phyloP scores from a whole-genome alignment of 1,140 invertebrate genomes.

The Medauroidea extradentata region DNA sequence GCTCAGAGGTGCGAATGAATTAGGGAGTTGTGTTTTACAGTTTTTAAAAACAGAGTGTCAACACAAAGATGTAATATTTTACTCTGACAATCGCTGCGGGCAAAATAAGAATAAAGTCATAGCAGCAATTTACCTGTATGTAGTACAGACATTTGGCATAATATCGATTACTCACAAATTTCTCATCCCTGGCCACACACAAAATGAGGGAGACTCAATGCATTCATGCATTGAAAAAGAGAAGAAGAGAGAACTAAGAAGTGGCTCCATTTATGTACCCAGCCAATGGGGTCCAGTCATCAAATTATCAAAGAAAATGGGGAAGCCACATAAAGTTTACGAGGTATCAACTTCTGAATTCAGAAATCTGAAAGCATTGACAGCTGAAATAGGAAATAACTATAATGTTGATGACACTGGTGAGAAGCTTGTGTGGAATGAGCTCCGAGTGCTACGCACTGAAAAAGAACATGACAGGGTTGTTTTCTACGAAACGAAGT shows the following conservation, averaged over 20 bases:
- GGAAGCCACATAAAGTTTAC: too few species aligned
- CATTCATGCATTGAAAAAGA: conserved; percentile 39
- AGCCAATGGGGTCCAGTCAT: too few species aligned
- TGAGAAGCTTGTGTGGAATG: too few species aligned
- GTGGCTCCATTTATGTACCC: conserved; percentile 22
- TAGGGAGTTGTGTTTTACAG: conserved; percentile 29
- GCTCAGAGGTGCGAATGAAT: conserved; percentile 31
- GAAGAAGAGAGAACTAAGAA: conserved; percentile 31
- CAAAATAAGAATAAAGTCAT: conserved; percentile 42
- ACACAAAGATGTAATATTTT: conserved; percentile 34
- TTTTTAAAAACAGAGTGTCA: not conserved
- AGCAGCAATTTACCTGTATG: conserved; percentile 29
- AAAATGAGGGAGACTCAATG: conserved; percentile 38
- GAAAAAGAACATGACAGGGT: too few species aligned
- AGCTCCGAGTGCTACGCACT: too few species aligned
- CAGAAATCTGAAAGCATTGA: too few species aligned
- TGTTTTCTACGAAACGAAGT: too few species aligned
- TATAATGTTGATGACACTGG: too few species aligned
- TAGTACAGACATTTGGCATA: conserved; percentile 22
- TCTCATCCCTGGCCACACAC: conserved; percentile 37
- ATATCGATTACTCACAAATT: conserved; percentile 40
- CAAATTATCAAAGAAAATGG: too few species aligned
- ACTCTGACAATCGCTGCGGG: conserved; percentile 37
- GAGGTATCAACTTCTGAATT: too few species aligned
- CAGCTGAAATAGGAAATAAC: too few species aligned